Evolutionary conservation across 2,797 vertebrate genomes (phyloP), one percentile per base, ranked within the genome.

Genomic region (Champsocephalus gunnari): DNA sequence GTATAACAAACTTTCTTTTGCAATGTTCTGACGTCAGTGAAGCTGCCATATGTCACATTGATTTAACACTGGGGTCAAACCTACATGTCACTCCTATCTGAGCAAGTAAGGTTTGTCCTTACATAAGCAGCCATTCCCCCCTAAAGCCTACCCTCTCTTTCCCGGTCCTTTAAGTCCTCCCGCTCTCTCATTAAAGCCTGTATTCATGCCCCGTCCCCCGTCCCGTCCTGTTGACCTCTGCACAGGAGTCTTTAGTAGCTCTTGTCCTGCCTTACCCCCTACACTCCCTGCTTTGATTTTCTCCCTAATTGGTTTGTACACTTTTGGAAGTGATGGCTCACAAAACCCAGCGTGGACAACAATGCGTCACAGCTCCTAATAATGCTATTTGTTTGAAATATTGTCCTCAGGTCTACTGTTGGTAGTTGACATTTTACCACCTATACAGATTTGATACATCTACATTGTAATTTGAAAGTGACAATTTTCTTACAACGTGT

Each of bases 101-200:
- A 88, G 61, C 34, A 45, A 70, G 47, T 79, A 74, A 16, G 55
- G 45, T 60, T 79, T 71, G 47, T 56, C 87, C 77, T 94, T 90
- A 83, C 61, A 68, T 88, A 92, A 93, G 85, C 71, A 71, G 69
- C 82, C 67, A 84, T 89, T 90, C 78, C 84, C 81, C 86, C 81
- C 86, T 79, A 82, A 92, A 82, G 89, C 80, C 70, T 59, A 38
- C 73, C 59, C 57, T 53, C 81, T 81, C 79, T 68, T 41, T 79
- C 54, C 48, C 19, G 1, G 72, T 80, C 77, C 78, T 73, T 67
- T 62, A 72, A 79, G 77, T 76, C 82, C 78, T 83, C 84, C 82
- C 9, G 12, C 60, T 80, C 59, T 72, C 82, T 90, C 81, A 88
- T 91, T 92, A 91, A 91, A 87, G 81, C 84, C 63, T 76, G 68